Evolutionary conservation across 30 jellyfish, hydroid and myxozoan species (phyloP).

Genomic region (Cassiopea xamachana): DNA sequence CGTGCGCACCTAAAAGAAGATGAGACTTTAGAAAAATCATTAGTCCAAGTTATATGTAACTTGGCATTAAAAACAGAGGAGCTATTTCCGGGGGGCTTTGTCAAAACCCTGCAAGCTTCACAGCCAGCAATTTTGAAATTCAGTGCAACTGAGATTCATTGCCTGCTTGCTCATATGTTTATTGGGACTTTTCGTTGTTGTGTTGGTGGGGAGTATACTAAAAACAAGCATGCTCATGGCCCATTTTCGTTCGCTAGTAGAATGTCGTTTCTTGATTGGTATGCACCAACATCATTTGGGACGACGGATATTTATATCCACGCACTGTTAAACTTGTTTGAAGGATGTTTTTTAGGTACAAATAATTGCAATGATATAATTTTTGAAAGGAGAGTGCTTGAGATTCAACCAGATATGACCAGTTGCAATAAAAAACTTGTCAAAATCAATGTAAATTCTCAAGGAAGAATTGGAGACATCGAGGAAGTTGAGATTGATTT

Average conservation of each 20-base stretch:
- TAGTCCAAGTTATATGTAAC: neutral
- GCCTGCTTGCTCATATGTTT: slow-evolving; percentile 44
- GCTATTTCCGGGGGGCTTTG: slow-evolving; percentile 8
- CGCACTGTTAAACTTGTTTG: slow-evolving; percentile 23
- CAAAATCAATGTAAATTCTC: neutral
- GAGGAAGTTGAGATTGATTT: slow-evolving; percentile 37
- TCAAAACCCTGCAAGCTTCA: neutral
- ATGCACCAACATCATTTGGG: neutral
- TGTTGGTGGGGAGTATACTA: neutral
- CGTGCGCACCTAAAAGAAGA: neutral
- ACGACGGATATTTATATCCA: slow-evolving; percentile 14
- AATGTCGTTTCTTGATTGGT: slow-evolving; percentile 31
- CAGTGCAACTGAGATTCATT: slow-evolving; percentile 7
- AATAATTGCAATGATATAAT: neutral
- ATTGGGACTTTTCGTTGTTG: slow-evolving; percentile 46
- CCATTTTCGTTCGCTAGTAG: slow-evolving; percentile 13
- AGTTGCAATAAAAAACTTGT: neutral
- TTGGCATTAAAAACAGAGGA: slow-evolving; percentile 32
- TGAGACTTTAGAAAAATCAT: neutral
- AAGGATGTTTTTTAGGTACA: neutral
- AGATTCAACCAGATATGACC: neutral
- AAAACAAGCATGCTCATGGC: neutral
- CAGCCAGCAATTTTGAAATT: neutral
- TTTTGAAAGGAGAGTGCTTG: slow-evolving; percentile 26
- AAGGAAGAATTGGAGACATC: slow-evolving; percentile 36